These are phyloP conservation scores for Sycophila sp. DNA, from an alignment of 1,140 invertebrate genomes.

Conservation along the genomic window DNA sequence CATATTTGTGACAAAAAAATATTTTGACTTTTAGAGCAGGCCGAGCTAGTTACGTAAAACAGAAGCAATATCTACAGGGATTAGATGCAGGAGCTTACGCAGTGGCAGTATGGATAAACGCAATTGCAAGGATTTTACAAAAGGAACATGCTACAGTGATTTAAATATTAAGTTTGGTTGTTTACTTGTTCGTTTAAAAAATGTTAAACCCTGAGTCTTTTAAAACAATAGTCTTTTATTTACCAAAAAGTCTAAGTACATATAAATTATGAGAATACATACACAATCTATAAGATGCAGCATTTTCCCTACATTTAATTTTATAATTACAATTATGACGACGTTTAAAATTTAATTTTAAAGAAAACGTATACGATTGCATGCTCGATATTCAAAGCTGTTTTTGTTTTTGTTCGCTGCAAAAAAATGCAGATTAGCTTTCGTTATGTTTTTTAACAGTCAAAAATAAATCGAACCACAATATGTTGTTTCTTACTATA, in stretches of 20 bases:
- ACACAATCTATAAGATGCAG: slow-evolving; percentile 36
- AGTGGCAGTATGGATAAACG: slow-evolving; percentile 70
- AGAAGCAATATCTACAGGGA: slow-evolving; percentile 61
- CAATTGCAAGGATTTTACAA: slow-evolving; percentile 48
- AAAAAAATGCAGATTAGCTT: slow-evolving; percentile 13
- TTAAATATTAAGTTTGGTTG: too few species aligned
- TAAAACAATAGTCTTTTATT: slow-evolving; percentile 40
- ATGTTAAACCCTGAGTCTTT: slow-evolving; percentile 1
- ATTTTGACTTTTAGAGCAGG: slow-evolving; percentile 68
- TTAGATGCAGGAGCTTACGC: slow-evolving; percentile 78
- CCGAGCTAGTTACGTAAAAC: slow-evolving; percentile 71
- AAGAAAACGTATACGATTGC: slow-evolving; percentile 36
- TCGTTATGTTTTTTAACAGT: slow-evolving; percentile 10
- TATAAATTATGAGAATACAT: slow-evolving; percentile 39
- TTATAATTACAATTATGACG: slow-evolving; percentile 35
- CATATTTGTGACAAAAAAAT: too few species aligned
- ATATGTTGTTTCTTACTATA: slow-evolving; percentile 29
- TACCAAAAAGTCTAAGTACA: slow-evolving; percentile 40
- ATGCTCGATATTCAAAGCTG: slow-evolving; percentile 26
- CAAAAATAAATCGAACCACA: slow-evolving; percentile 31
- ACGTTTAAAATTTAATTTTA: slow-evolving; percentile 32
- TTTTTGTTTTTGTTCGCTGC: too few species aligned
- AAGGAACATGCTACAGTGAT: neutral
- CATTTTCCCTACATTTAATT: slow-evolving; percentile 25
- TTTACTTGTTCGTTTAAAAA: slow-evolving; percentile 16